A percentile compares a stretch with the other conserved stretches of the same genome.
Conservation (phyloP, 1,140 invertebrate genomes). For the Hesperophylax magnus region DNA sequence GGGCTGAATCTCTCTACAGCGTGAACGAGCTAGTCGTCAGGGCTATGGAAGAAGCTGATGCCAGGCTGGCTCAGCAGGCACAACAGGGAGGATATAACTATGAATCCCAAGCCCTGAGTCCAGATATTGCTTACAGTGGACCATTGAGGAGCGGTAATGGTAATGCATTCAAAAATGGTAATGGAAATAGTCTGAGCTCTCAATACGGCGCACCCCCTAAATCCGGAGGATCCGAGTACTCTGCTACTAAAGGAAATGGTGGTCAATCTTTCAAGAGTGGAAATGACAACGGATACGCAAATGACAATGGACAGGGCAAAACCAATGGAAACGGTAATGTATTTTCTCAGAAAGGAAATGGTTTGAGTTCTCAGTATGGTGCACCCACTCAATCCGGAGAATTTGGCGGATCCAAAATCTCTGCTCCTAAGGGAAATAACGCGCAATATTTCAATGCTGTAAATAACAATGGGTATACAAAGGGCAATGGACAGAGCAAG, state of each 20-base stretch:
- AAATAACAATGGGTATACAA: constrained; percentile 36
- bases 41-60: constrained; percentile 57
- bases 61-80: constrained; percentile 35
- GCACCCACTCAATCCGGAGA: no score
- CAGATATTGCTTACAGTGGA: constrained; percentile 11
- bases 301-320: constrained; percentile 41
- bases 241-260: no score
- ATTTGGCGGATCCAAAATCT: no score
- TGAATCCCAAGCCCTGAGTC: constrained; percentile 35
- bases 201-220: no score
- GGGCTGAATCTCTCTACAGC: constrained; percentile 58
- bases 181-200: background rate
- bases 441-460: background rate
- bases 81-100: constrained; percentile 46
- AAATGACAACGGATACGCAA: background rate
- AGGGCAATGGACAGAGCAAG: constrained; percentile 31
- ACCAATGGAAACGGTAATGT: constrained; percentile 36
- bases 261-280: background rate
- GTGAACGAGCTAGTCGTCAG: constrained; percentile 51
- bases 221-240: no score
- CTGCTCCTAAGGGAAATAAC: no score
- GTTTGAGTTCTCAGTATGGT: no score
- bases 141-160: constrained; percentile 28
- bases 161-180: constrained; percentile 34
- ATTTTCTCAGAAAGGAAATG: constrained; percentile 29